Base-by-base conservation (phyloP, 2,797 vertebrate genomes). In the Cercopithecus hamlyni region DNA sequence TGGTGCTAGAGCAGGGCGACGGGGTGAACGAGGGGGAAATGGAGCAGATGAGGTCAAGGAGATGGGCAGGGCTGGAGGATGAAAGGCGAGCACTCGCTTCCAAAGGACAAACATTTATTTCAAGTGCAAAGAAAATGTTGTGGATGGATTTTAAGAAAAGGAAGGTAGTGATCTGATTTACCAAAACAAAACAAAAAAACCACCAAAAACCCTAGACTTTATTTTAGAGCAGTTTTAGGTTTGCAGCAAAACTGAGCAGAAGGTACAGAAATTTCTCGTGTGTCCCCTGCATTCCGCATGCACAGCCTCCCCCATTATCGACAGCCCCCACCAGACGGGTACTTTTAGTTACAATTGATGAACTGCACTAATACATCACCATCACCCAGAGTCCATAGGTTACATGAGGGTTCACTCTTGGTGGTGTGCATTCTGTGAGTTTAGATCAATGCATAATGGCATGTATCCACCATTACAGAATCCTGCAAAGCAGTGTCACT, bases 1-100 rank as follows among this genome's bases (percentile, higher is more conserved):
- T 27, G 15, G 12, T 20, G 7, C 39, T 52, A 7, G 33, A 43
- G n/a, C 12, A 15, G 2, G 27, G 9, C 19, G 26, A 33, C 10
- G 19, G 57, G 24, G 1, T 24, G 22, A 39, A 14, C 0, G 0
- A 73, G 30, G 41, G 30, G 20, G 6, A 19, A 33, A 17, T 64
- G 61, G 61, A 33, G 61, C 14, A 81, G 19, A 39, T 3, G 11
- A 82, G 11, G 33, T 14, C 5, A 41, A 6, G 27, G 10, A n/a
- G 17, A 22, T 2, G 8, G 55, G 24, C 1, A 43, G 7, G 48
- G 13, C 2, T n/a, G 64, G 33, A 36, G 5, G n/a, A 36, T 5
- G 36, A 70, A n/a, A 57, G n/a, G 1, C 4, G 2, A n/a, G 11
- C 33, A 79, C 30, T 11, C 10, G 11, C 0, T 39, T 24, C 22